phyloP scores from a whole-genome alignment of 2,797 vertebrate genomes.

The Morus bassanus region DNA sequence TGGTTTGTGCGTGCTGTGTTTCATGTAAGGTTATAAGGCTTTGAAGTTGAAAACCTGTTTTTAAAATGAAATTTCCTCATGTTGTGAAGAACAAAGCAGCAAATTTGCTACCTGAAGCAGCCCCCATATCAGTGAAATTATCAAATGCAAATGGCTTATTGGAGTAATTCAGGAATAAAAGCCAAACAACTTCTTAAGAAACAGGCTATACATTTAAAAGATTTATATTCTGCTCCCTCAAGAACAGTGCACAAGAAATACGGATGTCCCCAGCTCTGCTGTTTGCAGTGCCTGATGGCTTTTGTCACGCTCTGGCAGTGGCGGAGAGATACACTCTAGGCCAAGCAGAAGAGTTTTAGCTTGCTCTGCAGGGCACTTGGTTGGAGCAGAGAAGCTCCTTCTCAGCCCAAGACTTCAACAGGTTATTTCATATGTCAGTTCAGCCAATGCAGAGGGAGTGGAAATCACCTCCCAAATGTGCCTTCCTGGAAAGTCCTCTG shows the following conservation, averaged over 20 bases:
- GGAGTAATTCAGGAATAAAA: neutral
- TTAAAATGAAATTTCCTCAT: conserved; percentile 15
- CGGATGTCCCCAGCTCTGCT: neutral
- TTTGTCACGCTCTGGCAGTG: neutral
- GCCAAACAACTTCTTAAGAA: neutral
- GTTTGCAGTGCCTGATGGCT: neutral
- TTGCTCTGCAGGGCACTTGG: neutral
- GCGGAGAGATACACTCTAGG: neutral
- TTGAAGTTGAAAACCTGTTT: conserved; percentile 32
- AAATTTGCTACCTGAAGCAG: conserved; percentile 25
- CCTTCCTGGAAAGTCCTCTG: conserved; percentile 36
- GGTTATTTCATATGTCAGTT: neutral
- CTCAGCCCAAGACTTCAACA: neutral
- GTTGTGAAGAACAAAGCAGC: neutral
- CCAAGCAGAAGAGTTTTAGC: neutral
- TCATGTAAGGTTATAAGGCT: neutral
- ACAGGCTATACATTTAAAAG: neutral
- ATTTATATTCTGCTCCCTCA: neutral
- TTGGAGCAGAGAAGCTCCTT: neutral
- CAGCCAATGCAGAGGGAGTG: neutral
- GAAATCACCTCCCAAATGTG: neutral
- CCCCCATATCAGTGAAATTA: neutral
- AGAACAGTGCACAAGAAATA: neutral
- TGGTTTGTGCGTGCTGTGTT: neutral
- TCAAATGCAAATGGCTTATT: neutral